These are phyloP conservation scores for Neopelma chrysocephalum DNA, from an alignment of 2,797 vertebrate species.

Conservation along the genomic window DNA sequence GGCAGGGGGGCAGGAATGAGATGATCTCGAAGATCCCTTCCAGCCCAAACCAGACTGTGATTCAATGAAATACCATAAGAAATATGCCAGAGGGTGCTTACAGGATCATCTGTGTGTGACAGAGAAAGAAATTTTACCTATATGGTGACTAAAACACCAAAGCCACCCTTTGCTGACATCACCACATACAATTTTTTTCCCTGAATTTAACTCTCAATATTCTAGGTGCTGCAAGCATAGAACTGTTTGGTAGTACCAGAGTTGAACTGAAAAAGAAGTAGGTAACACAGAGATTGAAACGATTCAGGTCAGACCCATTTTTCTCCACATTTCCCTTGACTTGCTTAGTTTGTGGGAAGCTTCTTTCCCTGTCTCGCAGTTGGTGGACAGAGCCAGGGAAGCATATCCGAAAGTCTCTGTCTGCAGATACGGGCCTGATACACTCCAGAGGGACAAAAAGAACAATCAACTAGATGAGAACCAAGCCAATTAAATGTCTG, in stretches of 20 bases:
- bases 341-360: background rate
- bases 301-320: background rate
- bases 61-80: background rate
- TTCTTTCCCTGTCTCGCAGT: background rate
- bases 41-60: background rate
- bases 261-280: background rate
- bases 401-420: background rate
- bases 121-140: background rate
- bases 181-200: background rate
- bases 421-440: slow-evolving; percentile 29
- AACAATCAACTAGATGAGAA: slow-evolving; percentile 70
- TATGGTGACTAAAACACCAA: background rate
- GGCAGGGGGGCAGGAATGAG: background rate
- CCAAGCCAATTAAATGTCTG: slow-evolving; percentile 74
- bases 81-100: background rate
- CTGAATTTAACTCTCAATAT: background rate
- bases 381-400: background rate
- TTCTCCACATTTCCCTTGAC: background rate
- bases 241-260: background rate
- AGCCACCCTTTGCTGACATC: background rate
- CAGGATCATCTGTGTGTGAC: background rate
- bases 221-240: background rate
- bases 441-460: slow-evolving; percentile 56
- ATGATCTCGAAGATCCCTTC: background rate
- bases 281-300: background rate